Percentiles rank a stretch among this genome's conserved stretches.
Conservation (phyloP, 2,797 vertebrate species). For the Falco rusticolus region DNA sequence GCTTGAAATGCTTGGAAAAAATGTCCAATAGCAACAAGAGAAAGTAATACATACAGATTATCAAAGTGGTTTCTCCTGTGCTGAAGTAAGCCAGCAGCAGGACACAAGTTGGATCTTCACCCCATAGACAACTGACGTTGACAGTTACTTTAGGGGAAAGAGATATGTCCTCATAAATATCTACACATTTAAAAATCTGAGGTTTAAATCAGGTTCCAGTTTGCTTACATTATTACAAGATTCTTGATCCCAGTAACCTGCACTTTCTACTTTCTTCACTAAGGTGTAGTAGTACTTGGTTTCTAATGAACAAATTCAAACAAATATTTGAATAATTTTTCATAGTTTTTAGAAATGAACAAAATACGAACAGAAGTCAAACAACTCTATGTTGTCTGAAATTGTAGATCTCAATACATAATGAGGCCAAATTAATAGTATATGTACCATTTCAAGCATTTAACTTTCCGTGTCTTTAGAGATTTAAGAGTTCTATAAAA, state of each 20-base stretch:
- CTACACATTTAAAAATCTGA: not conserved
- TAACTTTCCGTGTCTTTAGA: slow-evolving; percentile 54
- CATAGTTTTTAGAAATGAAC: not conserved
- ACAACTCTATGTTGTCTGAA: slow-evolving; percentile 12
- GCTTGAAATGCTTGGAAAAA: not conserved
- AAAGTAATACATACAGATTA: not conserved
- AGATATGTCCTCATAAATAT: not conserved
- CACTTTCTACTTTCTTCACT: not conserved
- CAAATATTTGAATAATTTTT: slow-evolving; percentile 4
- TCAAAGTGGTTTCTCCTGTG: not conserved
- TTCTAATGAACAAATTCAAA: not conserved
- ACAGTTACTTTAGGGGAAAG: not conserved
- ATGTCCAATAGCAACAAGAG: not conserved
- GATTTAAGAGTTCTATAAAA: slow-evolving; percentile 34
- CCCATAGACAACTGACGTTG: not conserved
- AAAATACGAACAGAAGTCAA: slow-evolving; percentile 16
- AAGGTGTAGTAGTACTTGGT: not conserved
- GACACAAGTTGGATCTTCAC: not conserved
- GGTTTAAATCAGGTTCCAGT: not conserved
- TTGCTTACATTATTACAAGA: not conserved
- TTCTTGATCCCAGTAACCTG: not conserved
- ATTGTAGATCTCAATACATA: slow-evolving; percentile 36
- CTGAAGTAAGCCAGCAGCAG: not conserved
- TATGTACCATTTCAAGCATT: slow-evolving; percentile 40
- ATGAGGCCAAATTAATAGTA: slow-evolving; percentile 57